A percentile compares a stretch with the other conserved stretches of the same genome.
Evolutionary conservation across 2,113 vertebrate genomes (phyloP).

Genomic region (Tychaedon coryphoeus): DNA sequence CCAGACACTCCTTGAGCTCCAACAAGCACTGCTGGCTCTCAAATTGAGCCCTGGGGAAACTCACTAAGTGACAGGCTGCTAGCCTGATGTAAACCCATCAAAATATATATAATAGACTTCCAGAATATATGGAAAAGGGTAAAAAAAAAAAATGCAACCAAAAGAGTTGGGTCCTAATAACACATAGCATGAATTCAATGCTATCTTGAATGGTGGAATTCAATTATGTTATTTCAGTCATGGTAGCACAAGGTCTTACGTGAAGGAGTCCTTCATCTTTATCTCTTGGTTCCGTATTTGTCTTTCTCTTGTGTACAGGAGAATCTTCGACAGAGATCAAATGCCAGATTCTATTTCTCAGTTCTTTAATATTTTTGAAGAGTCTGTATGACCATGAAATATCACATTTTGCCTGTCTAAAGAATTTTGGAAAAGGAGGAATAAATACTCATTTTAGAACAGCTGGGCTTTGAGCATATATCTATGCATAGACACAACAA

Average conservation of each 20-base stretch:
- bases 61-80: neutral
- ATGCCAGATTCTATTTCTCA: neutral
- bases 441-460: neutral
- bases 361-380: neutral
- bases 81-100: neutral
- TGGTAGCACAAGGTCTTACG: neutral
- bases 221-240: neutral
- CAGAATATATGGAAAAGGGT: neutral
- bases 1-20: neutral
- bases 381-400: neutral
- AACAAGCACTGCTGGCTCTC: neutral
- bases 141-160: neutral
- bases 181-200: neutral
- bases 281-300: neutral
- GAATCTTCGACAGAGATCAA: neutral
- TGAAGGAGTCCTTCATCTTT: neutral
- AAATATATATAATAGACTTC: neutral
- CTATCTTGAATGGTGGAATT: neutral
- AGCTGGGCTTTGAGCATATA: neutral
- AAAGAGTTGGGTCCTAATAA: rapidly evolving
- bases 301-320: neutral
- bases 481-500: neutral
- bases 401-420: neutral
- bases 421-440: neutral
- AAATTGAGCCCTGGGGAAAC: neutral